These are phyloP conservation scores for Pangasius macronema DNA, from an alignment of 2,797 vertebrate genomes.

Conservation along the genomic window DNA sequence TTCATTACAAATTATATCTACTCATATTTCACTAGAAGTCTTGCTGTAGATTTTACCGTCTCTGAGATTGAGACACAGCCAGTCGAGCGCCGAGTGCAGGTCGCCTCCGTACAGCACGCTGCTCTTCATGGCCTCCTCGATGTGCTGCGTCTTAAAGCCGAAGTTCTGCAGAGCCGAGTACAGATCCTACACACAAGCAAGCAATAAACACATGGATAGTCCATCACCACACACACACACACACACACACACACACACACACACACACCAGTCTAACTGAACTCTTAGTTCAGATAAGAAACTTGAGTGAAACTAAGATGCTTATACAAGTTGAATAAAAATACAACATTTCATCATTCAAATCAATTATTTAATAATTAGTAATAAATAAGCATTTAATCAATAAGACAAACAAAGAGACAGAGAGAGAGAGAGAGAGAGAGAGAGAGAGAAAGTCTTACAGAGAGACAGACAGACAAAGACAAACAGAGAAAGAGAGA, in stretches of 20 bases:
- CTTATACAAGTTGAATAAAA: background rate
- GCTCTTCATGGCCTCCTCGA: slow-evolving; percentile 97
- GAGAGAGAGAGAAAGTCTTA: too few relatives aligned
- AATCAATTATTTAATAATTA: background rate
- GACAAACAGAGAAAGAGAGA: too few relatives aligned
- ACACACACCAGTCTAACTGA: background rate
- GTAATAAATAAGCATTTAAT: background rate
- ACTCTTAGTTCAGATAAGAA: background rate
- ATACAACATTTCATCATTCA: background rate
- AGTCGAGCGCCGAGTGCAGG: slow-evolving; percentile 95
- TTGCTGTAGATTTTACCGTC: slow-evolving; percentile 77
- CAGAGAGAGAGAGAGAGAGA: background rate
- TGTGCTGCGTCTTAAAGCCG: slow-evolving; percentile 90
- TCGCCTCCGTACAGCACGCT: slow-evolving; percentile 92
- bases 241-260: background rate
- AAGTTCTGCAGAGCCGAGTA: slow-evolving; percentile 92
- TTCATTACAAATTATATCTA: background rate
- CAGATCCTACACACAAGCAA: slow-evolving; percentile 80
- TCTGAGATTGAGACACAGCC: slow-evolving; percentile 95
- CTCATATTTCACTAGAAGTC: background rate
- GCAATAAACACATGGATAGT: background rate
- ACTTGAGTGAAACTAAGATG: background rate
- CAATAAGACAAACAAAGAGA: background rate
- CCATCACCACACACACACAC: background rate
- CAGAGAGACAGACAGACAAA: too few relatives aligned